Conservation (phyloP, 2,888 invertebrate species). For the Chrysotoxum bicinctum region DNA sequence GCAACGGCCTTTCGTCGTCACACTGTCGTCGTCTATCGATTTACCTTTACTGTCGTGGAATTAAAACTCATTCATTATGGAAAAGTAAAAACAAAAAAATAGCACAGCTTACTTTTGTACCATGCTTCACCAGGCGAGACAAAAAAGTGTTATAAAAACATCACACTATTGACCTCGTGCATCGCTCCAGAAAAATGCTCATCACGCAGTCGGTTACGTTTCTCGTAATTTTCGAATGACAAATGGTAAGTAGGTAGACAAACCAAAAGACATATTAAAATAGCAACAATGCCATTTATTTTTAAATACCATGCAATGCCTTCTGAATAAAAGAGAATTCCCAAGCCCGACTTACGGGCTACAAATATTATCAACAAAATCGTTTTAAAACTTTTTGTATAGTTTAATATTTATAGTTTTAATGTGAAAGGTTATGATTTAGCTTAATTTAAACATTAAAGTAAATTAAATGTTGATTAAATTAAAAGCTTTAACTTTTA, state of each 20-base stretch:
- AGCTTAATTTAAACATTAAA: too few relatives aligned
- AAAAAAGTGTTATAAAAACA: slow-evolving; percentile 23
- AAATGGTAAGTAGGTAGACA: slow-evolving; percentile 5
- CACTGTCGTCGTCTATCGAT: slow-evolving; percentile 14
- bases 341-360: not conserved
- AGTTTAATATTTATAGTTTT: not conserved
- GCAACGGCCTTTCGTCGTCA: slow-evolving; percentile 9
- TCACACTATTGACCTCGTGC: slow-evolving; percentile 68
- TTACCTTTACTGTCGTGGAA: slow-evolving; percentile 31
- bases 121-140: not conserved
- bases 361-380: not conserved
- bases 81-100: not conserved
- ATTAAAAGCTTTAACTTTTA: too few relatives aligned
- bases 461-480: too few relatives aligned
- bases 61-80: slow-evolving; percentile 49
- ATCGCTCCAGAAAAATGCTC: slow-evolving; percentile 71
- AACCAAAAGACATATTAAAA: not conserved
- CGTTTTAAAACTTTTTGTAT: not conserved
- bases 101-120: not conserved
- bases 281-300: not conserved
- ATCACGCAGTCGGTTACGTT: slow-evolving; percentile 68
- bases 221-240: slow-evolving; percentile 29
- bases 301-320: not conserved
- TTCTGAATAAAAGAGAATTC: slow-evolving; percentile 5
- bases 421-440: not conserved